phyloP scores from a whole-genome alignment of 2,888 invertebrate species.

The Tinea pellionella region DNA sequence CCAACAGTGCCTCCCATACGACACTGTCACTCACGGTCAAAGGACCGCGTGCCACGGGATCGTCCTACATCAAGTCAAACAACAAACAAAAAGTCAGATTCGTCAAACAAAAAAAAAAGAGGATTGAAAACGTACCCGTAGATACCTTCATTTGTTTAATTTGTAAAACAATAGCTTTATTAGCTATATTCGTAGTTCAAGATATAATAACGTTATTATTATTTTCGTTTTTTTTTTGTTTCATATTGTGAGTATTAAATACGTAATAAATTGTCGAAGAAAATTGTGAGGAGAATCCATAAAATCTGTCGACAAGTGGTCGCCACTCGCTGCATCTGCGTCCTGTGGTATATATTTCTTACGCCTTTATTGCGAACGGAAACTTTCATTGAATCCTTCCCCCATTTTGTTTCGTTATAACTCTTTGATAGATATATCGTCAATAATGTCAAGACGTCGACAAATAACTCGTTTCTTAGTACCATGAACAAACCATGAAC shows the following conservation, averaged over 20 bases:
- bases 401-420: conserved; percentile 30
- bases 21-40: too few species aligned
- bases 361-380: conserved; percentile 57
- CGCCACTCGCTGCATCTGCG: conserved; percentile 27
- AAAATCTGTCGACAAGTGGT: conserved; percentile 44
- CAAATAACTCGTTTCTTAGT: background rate
- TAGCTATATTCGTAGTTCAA: too few species aligned
- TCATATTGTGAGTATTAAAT: background rate
- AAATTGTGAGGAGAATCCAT: conserved; percentile 33
- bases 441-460: background rate
- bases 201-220: background rate
- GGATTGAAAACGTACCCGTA: too few species aligned
- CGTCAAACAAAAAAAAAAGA: too few species aligned
- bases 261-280: conserved; percentile 24
- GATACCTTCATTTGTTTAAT: too few species aligned
- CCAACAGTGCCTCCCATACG: too few species aligned
- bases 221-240: background rate
- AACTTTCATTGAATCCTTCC: conserved; percentile 37
- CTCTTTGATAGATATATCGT: conserved; percentile 48
- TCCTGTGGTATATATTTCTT: conserved; percentile 28
- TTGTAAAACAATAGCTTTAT: too few species aligned
- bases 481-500: background rate
- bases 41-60: too few species aligned
- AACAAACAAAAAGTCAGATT: too few species aligned
- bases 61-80: too few species aligned